These are phyloP conservation scores for Parascotia fuliginaria DNA, from an alignment of 2,888 invertebrate genomes.

Conservation along the genomic window DNA sequence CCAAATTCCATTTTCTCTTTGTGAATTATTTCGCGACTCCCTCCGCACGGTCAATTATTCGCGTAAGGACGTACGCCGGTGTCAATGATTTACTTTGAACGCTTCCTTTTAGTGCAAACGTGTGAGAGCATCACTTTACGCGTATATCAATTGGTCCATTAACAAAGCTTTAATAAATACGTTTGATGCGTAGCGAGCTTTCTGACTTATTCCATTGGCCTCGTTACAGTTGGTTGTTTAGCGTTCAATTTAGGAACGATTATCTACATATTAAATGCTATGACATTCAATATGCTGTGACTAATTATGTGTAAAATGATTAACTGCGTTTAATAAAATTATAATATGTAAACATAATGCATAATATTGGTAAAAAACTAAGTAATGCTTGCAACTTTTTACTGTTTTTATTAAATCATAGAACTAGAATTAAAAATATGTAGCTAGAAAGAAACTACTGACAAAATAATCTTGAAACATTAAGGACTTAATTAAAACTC, in stretches of 20 bases:
- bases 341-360: too few relatives aligned
- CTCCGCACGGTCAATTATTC: constrained; percentile 33
- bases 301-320: not conserved
- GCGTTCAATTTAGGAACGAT: not conserved
- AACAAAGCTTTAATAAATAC: not conserved
- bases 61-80: constrained; percentile 19
- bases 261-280: not conserved
- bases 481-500: too few relatives aligned
- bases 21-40: constrained; percentile 33
- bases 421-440: too few relatives aligned
- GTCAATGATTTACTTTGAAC: constrained; percentile 16
- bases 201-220: not conserved
- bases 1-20: constrained; percentile 41
- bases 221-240: not conserved
- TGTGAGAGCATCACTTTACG: not conserved
- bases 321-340: not conserved
- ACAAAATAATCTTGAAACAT: too few relatives aligned
- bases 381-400: too few relatives aligned
- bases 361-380: too few relatives aligned
- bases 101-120: not conserved
- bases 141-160: not conserved
- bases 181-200: not conserved
- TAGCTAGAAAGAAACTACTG: too few relatives aligned
- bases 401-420: too few relatives aligned
- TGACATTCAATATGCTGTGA: not conserved